These are phyloP conservation scores for Mastomys natalensis DNA, from an alignment of 2,113 vertebrate species.

Conservation along the genomic window DNA sequence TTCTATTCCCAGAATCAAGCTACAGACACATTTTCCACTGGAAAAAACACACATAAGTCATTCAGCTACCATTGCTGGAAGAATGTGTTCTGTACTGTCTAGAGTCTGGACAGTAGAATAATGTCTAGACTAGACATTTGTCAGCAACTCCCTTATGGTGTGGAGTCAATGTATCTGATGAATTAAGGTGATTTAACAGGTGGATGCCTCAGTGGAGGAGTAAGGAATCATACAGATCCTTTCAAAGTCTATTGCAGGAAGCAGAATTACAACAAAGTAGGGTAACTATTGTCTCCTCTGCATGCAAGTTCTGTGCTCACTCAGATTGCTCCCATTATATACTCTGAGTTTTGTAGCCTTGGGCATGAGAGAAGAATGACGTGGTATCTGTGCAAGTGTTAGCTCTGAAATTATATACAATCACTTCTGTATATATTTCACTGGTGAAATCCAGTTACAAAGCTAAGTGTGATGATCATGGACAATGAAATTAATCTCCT, in stretches of 20 bases:
- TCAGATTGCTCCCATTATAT: background rate
- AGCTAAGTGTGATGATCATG: background rate
- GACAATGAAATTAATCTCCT: constrained; percentile 56
- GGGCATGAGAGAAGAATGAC: background rate
- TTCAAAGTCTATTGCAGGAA: background rate
- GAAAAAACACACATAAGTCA: background rate
- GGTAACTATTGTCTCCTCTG: background rate
- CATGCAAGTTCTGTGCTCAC: background rate
- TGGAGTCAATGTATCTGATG: background rate
- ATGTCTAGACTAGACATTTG: background rate
- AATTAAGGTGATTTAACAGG: background rate
- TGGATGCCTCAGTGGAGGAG: too few species aligned
- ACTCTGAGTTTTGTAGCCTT: background rate
- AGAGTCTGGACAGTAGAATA: background rate
- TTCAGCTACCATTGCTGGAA: background rate
- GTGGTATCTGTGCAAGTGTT: background rate
- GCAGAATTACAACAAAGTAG: background rate
- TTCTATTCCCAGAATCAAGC: background rate
- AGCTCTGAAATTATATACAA: background rate
- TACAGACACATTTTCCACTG: background rate
- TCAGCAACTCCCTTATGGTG: background rate
- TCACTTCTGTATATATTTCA: background rate
- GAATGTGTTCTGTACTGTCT: background rate
- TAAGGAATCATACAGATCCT: too few species aligned
- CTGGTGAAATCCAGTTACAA: background rate